Conservation (phyloP, 2,797 vertebrate species). For the Chaunax sp. region DNA sequence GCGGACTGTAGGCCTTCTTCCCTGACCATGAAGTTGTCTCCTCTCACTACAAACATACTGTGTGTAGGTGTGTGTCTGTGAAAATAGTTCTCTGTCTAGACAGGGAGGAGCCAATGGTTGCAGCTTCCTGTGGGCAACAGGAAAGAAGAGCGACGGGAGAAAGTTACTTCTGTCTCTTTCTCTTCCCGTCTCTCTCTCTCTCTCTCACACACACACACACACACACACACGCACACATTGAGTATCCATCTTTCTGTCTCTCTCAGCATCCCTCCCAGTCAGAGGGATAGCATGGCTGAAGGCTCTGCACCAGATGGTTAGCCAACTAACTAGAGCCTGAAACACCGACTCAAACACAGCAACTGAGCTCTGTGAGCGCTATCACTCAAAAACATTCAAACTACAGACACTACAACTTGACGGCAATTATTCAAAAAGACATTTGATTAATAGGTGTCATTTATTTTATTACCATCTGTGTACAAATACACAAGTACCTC, state of each 20-base stretch:
- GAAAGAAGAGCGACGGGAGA: slow-evolving; percentile 48
- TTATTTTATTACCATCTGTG: neutral
- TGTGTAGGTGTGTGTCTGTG: slow-evolving; percentile 14
- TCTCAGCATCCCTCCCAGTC: slow-evolving; percentile 47
- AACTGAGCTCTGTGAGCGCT: slow-evolving; percentile 37
- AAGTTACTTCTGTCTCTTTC: slow-evolving; percentile 19
- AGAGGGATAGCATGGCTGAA: slow-evolving; percentile 49
- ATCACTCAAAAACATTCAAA: slow-evolving; percentile 15
- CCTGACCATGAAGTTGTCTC: slow-evolving; percentile 74
- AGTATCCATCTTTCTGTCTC: slow-evolving; percentile 45
- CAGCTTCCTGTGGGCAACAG: slow-evolving; percentile 73
- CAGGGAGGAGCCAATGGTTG: slow-evolving; percentile 77
- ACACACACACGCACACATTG: slow-evolving; percentile 3
- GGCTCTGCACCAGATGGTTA: slow-evolving; percentile 61
- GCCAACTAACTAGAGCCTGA: slow-evolving; percentile 62
- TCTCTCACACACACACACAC: slow-evolving; percentile 8
- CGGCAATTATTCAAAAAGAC: neutral
- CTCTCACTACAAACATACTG: slow-evolving; percentile 64
- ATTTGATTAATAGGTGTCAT: slow-evolving; percentile 12
- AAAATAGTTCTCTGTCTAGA: slow-evolving; percentile 77
- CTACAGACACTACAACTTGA: neutral
- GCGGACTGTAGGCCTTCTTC: slow-evolving; percentile 61
- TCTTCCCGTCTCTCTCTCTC: neutral
- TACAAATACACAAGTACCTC: neutral
- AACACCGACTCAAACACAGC: slow-evolving; percentile 54